Conservation (phyloP, 2,113 vertebrate species). For the Pituophis catenifer region DNA sequence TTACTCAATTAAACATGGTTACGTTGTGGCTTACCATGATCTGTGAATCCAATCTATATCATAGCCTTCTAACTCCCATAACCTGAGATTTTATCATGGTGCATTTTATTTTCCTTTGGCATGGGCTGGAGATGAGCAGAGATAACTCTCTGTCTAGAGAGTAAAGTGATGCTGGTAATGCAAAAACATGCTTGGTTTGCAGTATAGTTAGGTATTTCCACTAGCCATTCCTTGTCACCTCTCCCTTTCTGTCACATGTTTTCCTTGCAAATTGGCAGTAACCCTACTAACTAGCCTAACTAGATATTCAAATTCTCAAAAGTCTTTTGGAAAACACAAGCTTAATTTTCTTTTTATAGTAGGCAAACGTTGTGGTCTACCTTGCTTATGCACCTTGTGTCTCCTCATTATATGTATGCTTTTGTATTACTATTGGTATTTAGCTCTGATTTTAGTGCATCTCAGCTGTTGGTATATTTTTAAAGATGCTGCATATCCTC, state of each 20-base stretch:
- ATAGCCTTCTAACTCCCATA: background rate
- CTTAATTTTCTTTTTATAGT: background rate
- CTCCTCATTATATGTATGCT: background rate
- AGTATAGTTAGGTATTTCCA: background rate
- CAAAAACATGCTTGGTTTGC: background rate
- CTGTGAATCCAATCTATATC: background rate
- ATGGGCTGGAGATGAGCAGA: background rate
- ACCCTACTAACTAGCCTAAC: background rate
- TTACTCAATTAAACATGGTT: background rate
- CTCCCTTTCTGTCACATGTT: background rate
- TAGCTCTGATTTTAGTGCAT: background rate
- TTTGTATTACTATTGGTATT: background rate
- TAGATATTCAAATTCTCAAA: background rate
- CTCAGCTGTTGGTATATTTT: background rate
- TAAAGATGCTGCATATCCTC: background rate
- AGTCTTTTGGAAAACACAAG: background rate
- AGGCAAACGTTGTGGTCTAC: background rate
- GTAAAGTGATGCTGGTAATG: background rate
- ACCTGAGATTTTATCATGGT: background rate
- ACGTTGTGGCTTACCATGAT: background rate
- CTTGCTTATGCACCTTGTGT: background rate
- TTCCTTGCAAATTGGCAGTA: background rate
- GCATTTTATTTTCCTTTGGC: background rate
- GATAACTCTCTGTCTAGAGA: background rate
- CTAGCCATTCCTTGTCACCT: background rate